These are phyloP conservation scores for Acleris sparsana DNA, from an alignment of 2,888 invertebrate species.

Conservation along the genomic window DNA sequence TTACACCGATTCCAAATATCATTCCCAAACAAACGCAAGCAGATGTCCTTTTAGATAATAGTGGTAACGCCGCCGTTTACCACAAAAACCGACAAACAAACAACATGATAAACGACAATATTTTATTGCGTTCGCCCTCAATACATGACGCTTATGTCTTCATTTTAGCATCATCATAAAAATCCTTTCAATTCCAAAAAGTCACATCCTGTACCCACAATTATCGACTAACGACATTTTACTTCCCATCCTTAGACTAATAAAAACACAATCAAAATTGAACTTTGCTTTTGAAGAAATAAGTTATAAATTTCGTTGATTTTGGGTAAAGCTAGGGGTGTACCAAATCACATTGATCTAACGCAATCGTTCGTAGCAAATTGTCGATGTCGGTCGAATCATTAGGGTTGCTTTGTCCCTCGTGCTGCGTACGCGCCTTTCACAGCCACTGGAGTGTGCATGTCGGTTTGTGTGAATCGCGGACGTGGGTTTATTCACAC, in stretches of 20 bases:
- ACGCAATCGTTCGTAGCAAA: conserved; percentile 81
- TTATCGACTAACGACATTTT: conserved; percentile 3
- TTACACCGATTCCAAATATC: conserved; percentile 49
- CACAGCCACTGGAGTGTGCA: conserved; percentile 25
- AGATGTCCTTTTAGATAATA: conserved; percentile 76
- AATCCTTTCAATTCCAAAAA: conserved; percentile 29
- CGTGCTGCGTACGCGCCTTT: conserved; percentile 46
- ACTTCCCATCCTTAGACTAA: neutral
- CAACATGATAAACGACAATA: conserved; percentile 80
- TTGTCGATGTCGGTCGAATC: conserved; percentile 75
- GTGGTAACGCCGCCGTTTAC: conserved; percentile 77
- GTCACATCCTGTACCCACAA: neutral
- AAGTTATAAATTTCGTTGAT: too few relatives aligned
- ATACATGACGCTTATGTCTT: conserved; percentile 73
- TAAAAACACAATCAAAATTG: conserved; percentile 37
- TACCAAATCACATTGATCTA: conserved; percentile 71
- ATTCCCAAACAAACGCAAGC: conserved; percentile 57
- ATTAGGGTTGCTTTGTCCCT: conserved; percentile 68
- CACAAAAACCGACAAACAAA: conserved; percentile 78
- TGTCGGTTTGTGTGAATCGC: conserved; percentile 29
- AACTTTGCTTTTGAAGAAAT: conserved; percentile 35
- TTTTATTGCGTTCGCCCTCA: conserved; percentile 77
- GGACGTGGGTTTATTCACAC: conserved; percentile 29
- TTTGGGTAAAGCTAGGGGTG: conserved; percentile 55
- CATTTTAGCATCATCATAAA: conserved; percentile 61